Base-by-base conservation (phyloP, 2,888 invertebrate genomes). In the Anodontia alba region DNA sequence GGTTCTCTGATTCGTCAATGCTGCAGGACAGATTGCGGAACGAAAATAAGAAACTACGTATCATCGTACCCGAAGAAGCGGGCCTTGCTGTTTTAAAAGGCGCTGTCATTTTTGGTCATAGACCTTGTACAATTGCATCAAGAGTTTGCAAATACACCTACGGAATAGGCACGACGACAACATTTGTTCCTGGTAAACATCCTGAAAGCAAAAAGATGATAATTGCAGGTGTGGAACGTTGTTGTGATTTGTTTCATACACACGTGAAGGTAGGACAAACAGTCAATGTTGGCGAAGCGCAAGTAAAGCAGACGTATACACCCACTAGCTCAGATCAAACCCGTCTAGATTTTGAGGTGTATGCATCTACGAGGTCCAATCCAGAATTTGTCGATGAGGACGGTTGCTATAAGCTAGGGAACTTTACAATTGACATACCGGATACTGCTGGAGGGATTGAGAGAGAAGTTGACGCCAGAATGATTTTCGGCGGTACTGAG, bases 401-500 rank as follows among this genome's bases (percentile, higher is more conserved):
- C 0, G 67, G 73, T 0, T 86, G 86, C 36, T 67, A 54, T 15
- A 62, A 80, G 26, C 51, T 87, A 15, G 88, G 87, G 1, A 68
- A 71, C 26, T 72, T 88, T 10, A 62, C 7, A 0, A 81, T 88
- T 0, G 77, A 85, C 0, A 81, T 88, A 71, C 81, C 84, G 0
- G 81, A 86, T 31, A 79, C 80, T 7, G 71, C 75, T 29, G 83
- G 81, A 1, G 81, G 75, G 12, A 23, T 67, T 0, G 43, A 83
- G 0, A 54, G 86, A 33, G 33, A 73, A 10, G 75, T 84, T 1
- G 72, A 68, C 0, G 88, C 84, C 0, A 62, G 73, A 12, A 77
- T 88, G 73, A 81, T 81, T 20, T 87, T 86, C 51, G 88, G 88
- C 15, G 87, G 86, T 1, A 86, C 88, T 15, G 84, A 87, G 66